Base-by-base conservation (phyloP, 2,797 vertebrate species). In the Anomalospiza imberbis region DNA sequence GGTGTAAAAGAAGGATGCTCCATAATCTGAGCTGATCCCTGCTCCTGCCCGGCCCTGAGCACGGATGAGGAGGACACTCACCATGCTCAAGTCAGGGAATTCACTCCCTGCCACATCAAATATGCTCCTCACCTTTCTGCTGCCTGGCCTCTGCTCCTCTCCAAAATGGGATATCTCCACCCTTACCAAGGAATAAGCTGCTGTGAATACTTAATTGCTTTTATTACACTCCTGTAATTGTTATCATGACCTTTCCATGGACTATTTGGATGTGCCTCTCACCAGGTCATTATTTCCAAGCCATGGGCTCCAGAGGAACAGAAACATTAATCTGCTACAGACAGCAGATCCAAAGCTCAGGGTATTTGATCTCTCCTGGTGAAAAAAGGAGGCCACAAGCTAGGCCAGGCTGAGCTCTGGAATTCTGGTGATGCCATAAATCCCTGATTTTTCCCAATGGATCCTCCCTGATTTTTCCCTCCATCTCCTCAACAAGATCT, bases 41-140 rank as follows among this genome's bases (percentile, higher is more conserved):
- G 71, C 87, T 85, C 47, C 78, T 50, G 81, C n/a, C 57, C 15
- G 0, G 1, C 81, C 44, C 71, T 34, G 65, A 88, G 55, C 21
- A 25, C 28, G 10, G 61, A 45, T 3, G 2, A 44, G 57, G 74
- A 79, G 47, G 67, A 89, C 67, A 12, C 76, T 81, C 29, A 21
- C n/a, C 81, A 84, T 53, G 63, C 81, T 58, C 61, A 14, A 70
- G 58, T 22, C 82, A 34, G 60, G 32, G 70, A 71, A 83, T 81
- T 40, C 61, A 75, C 89, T 89, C 71, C 87, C 87, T 89, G 85
- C 53, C 51, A 79, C 86, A 75, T 89, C 91, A 81, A 94, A 85
- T 42, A 44, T 26, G 42, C 61, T 93, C 86, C 42, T 63, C 67
- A 71, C 44, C 72, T 65, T 83, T 31, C 78, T 2, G 9, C 4